These are phyloP conservation scores for Dorcus parallelipipedus DNA, from an alignment of 2,888 invertebrate species.

Conservation along the genomic window DNA sequence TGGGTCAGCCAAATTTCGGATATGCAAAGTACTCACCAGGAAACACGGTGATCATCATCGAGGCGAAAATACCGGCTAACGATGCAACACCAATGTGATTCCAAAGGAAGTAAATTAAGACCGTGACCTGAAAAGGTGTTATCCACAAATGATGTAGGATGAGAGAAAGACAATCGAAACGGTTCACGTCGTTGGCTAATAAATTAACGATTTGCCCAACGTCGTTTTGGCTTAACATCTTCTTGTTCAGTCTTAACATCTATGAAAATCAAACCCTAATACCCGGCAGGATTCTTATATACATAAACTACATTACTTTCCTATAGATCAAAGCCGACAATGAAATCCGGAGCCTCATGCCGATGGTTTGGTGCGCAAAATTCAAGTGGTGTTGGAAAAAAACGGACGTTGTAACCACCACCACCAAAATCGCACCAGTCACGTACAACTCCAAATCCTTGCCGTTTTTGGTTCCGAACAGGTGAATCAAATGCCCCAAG, in stretches of 20 bases:
- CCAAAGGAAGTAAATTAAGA: slow-evolving; percentile 60
- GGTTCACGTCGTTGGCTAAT: slow-evolving; percentile 78
- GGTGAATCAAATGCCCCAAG: slow-evolving; percentile 57
- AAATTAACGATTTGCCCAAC: slow-evolving; percentile 79
- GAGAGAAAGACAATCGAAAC: slow-evolving; percentile 69
- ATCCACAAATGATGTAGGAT: slow-evolving; percentile 76
- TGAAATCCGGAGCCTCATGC: slow-evolving; percentile 71
- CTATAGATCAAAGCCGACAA: slow-evolving; percentile 71
- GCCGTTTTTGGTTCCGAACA: slow-evolving; percentile 46
- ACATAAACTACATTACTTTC: slow-evolving; percentile 56
- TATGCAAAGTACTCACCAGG: slow-evolving; percentile 30
- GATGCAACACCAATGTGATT: slow-evolving; percentile 52
- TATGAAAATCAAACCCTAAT: slow-evolving; percentile 24
- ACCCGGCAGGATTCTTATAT: background rate
- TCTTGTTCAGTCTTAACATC: slow-evolving; percentile 61
- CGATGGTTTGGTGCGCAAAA: slow-evolving; percentile 57
- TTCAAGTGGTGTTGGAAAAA: slow-evolving; percentile 58
- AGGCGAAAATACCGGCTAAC: slow-evolving; percentile 59
- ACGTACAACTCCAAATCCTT: slow-evolving; percentile 20
- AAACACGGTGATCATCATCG: slow-evolving; percentile 52
- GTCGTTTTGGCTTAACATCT: slow-evolving; percentile 75
- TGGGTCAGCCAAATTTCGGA: too few species aligned
- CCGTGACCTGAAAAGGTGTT: slow-evolving; percentile 68
- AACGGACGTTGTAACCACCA: slow-evolving; percentile 17
- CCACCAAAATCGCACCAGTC: slow-evolving; percentile 21